Percentiles rank a stretch among this genome's conserved stretches.
phyloP scores from a whole-genome alignment of 2,797 vertebrate genomes.

The Anas georgica region DNA sequence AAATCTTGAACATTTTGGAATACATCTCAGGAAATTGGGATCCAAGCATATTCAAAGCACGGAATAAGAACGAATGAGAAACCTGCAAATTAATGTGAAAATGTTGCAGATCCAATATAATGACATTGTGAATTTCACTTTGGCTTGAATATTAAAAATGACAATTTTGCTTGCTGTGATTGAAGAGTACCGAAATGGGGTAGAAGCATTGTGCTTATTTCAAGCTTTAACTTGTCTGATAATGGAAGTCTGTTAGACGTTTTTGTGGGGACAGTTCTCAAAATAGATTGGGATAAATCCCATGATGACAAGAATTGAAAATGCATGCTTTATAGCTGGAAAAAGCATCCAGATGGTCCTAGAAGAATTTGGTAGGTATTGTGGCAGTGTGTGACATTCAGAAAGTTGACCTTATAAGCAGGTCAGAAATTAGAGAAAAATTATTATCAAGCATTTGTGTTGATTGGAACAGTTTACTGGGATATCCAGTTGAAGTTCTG shows the following conservation, averaged over 20 bases:
- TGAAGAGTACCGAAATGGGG: background rate
- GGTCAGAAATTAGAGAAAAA: background rate
- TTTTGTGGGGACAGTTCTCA: background rate
- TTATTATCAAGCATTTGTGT: background rate
- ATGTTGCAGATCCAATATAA: background rate
- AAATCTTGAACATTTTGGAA: background rate
- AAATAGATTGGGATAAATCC: background rate
- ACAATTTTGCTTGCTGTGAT: background rate
- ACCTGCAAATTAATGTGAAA: background rate
- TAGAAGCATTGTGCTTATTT: background rate
- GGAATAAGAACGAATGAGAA: background rate
- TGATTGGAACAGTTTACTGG: background rate
- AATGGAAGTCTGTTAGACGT: background rate
- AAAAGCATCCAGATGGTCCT: background rate
- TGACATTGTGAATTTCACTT: background rate
- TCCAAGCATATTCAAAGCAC: background rate
- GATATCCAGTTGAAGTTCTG: background rate
- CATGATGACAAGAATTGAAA: background rate
- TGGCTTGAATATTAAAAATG: background rate
- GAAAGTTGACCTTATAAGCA: background rate
- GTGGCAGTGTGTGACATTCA: background rate
- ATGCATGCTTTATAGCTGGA: background rate
- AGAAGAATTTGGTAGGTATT: background rate
- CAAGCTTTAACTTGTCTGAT: background rate
- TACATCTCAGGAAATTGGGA: background rate